phyloP scores from a whole-genome alignment of 2,797 vertebrate genomes.

The Choloepus didactylus region DNA sequence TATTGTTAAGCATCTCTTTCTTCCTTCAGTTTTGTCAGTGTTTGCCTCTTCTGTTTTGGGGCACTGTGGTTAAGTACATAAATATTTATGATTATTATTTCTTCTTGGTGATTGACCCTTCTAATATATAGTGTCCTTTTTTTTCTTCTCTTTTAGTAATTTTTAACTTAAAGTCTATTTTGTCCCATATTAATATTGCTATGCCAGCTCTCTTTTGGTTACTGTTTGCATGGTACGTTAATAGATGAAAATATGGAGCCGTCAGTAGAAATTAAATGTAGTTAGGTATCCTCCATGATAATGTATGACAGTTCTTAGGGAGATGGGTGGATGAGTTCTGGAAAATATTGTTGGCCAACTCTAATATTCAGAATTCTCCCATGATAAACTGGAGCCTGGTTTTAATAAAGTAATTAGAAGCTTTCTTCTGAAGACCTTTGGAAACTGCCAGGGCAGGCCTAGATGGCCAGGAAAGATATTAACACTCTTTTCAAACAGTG shows the following conservation, averaged over 20 bases:
- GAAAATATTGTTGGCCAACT: constrained; percentile 13
- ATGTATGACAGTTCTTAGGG: neutral
- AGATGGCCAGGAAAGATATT: constrained; percentile 34
- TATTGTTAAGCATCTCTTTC: no score
- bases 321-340: neutral
- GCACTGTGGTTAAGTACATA: no score
- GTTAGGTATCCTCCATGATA: neutral
- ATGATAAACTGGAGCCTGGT: constrained; percentile 14
- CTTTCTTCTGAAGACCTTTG: constrained; percentile 7
- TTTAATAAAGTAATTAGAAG: neutral
- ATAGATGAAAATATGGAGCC: neutral
- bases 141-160: no score
- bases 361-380: neutral
- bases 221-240: neutral
- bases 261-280: neutral
- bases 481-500: neutral
- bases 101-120: no score
- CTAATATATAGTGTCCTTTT: no score
- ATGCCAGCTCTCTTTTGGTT: no score
- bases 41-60: no score
- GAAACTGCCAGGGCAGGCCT: neutral
- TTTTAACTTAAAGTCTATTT: no score
- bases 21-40: no score
- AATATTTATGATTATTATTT: no score
- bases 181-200: no score